Conservation (phyloP, 2,888 invertebrate species). For the Drosophila falleni region DNA sequence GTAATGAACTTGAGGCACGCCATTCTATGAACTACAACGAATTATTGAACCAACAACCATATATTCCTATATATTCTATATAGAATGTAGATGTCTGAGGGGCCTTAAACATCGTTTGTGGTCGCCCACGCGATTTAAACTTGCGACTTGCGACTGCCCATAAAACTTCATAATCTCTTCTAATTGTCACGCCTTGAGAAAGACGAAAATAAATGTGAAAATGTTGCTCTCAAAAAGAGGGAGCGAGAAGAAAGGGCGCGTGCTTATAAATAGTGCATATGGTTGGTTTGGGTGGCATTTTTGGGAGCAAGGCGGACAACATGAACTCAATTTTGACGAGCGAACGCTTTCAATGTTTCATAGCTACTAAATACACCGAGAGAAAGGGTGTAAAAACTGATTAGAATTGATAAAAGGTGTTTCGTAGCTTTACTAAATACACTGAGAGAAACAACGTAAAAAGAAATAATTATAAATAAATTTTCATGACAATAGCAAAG, state of each 20-base stretch:
- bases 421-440: too few relatives aligned
- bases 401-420: too few relatives aligned
- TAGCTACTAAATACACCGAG: slow-evolving; percentile 26
- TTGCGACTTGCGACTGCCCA: slow-evolving; percentile 28
- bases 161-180: slow-evolving; percentile 72
- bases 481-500: too few relatives aligned
- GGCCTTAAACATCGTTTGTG: slow-evolving; percentile 56
- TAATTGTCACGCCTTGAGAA: slow-evolving; percentile 75
- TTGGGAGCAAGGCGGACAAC: slow-evolving; percentile 64
- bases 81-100: slow-evolving; percentile 10
- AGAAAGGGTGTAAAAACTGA: background rate
- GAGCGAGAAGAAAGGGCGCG: slow-evolving; percentile 52
- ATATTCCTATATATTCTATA: slow-evolving; percentile 1
- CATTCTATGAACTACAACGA: slow-evolving; percentile 25
- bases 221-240: slow-evolving; percentile 24
- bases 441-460: too few relatives aligned
- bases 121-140: slow-evolving; percentile 69
- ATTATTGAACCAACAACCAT: slow-evolving; percentile 72
- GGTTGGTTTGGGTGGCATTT: slow-evolving; percentile 66
- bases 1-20: slow-evolving; percentile 70
- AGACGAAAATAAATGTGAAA: slow-evolving; percentile 65
- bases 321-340: slow-evolving; percentile 56
- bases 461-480: too few relatives aligned
- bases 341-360: slow-evolving; percentile 41
- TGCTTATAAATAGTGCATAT: slow-evolving; percentile 64